A percentile compares a stretch with the other conserved stretches of the same genome.
Conservation (phyloP, 2,113 vertebrate species). For the Blennius ocellaris region DNA sequence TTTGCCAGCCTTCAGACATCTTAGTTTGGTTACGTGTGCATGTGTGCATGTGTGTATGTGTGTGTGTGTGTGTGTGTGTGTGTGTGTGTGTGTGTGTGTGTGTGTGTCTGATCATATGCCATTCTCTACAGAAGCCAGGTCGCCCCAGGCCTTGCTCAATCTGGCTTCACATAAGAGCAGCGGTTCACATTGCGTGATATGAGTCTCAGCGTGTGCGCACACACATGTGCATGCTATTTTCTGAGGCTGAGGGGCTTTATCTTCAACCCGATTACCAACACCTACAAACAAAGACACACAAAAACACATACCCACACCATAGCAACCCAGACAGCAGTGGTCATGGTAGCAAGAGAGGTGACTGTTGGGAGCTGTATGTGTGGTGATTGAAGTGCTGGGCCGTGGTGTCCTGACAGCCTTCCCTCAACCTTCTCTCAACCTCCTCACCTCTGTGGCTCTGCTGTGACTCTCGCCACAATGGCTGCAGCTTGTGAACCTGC, state of each 20-base stretch:
- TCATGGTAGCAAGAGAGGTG: conserved; percentile 45
- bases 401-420: conserved; percentile 73
- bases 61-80: conserved; percentile 2
- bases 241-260: conserved; percentile 45
- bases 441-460: conserved; percentile 75
- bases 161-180: conserved; percentile 39
- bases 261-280: conserved; percentile 47
- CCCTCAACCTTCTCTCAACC: conserved; percentile 78
- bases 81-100: too few relatives aligned
- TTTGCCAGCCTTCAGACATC: conserved; percentile 44
- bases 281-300: conserved; percentile 24
- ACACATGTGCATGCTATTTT: conserved; percentile 30
- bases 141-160: conserved; percentile 40
- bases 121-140: conserved; percentile 50
- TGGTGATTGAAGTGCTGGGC: conserved; percentile 62
- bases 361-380: conserved; percentile 51
- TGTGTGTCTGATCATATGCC: conserved; percentile 54
- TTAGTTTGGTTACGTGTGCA: background rate
- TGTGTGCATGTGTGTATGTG: too few relatives aligned
- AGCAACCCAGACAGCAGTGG: conserved; percentile 66
- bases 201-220: conserved; percentile 41
- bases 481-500: conserved; percentile 76
- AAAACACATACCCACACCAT: conserved; percentile 39
- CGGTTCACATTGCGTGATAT: conserved; percentile 49
- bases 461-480: conserved; percentile 76